These are phyloP conservation scores for Chiroxiphia lanceolata DNA, from an alignment of 2,797 vertebrate genomes.

Conservation along the genomic window DNA sequence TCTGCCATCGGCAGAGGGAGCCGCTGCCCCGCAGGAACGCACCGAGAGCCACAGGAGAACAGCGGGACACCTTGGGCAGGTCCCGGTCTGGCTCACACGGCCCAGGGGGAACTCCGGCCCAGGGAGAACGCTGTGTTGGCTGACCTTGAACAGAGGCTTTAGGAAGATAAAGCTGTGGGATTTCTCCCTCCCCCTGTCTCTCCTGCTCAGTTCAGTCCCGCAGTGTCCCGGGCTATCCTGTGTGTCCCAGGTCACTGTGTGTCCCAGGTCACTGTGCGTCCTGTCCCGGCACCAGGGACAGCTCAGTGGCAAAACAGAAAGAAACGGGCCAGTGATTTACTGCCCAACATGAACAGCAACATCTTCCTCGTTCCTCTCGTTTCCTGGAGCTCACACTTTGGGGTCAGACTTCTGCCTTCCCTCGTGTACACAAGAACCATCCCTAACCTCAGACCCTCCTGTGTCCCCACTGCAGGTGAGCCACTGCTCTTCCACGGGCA, in stretches of 20 bases:
- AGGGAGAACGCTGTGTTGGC: background rate
- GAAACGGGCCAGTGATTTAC: background rate
- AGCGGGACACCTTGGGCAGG: too few relatives aligned
- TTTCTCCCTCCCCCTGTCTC: fast-evolving
- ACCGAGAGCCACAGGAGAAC: too few relatives aligned
- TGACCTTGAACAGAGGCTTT: background rate
- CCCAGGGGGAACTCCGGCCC: background rate
- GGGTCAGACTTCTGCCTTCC: background rate
- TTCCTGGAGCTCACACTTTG: background rate
- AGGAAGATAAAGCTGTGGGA: background rate
- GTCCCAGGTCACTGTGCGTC: fast-evolving
- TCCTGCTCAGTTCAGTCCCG: background rate
- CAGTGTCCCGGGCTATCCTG: background rate
- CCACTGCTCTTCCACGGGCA: background rate
- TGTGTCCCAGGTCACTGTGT: too few relatives aligned
- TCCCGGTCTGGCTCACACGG: background rate
- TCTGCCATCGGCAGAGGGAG: conserved; percentile 67
- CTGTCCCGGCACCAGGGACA: background rate
- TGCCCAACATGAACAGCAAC: background rate
- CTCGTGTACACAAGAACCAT: background rate
- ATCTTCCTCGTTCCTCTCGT: background rate
- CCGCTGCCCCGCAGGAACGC: conserved; percentile 1
- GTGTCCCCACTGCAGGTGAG: background rate
- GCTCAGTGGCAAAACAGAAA: fast-evolving
- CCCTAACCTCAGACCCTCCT: background rate